Evolutionary conservation across 1,140 invertebrate species (phyloP).

Genomic region (Babylonia areolata): DNA sequence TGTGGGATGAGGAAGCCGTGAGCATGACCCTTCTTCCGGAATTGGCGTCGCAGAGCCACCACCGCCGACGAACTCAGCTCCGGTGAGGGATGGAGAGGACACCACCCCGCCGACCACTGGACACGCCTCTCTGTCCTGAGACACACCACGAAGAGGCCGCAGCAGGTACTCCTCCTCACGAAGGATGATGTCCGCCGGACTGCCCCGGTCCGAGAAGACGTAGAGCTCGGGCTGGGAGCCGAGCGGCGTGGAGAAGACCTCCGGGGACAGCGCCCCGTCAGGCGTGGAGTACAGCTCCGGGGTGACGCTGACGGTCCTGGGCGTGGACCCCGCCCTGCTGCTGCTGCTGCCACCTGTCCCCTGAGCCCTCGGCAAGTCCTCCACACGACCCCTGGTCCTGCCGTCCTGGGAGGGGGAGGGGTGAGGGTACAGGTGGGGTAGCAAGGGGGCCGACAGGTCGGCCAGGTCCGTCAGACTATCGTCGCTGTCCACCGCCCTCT

Average conservation of each 20-base stretch:
- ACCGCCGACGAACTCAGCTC: neutral
- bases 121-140: neutral
- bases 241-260: neutral
- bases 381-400: neutral
- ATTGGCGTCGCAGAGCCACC: neutral
- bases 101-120: neutral
- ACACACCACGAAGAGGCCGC: neutral
- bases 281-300: neutral
- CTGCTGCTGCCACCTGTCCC: no score
- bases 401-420: no score
- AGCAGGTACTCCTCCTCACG: neutral
- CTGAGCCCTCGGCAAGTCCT: neutral
- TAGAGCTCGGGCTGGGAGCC: slow-evolving; percentile 1
- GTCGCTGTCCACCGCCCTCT: neutral
- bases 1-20: neutral
- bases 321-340: neutral
- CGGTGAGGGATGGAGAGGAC: neutral
- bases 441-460: neutral
- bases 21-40: neutral
- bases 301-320: neutral
- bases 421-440: neutral
- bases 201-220: neutral
- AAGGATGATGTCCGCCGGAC: neutral
- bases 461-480: neutral
- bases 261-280: neutral